phyloP scores from a whole-genome alignment of 2,113 vertebrate species.

The Thalassarche chlororhynchos region DNA sequence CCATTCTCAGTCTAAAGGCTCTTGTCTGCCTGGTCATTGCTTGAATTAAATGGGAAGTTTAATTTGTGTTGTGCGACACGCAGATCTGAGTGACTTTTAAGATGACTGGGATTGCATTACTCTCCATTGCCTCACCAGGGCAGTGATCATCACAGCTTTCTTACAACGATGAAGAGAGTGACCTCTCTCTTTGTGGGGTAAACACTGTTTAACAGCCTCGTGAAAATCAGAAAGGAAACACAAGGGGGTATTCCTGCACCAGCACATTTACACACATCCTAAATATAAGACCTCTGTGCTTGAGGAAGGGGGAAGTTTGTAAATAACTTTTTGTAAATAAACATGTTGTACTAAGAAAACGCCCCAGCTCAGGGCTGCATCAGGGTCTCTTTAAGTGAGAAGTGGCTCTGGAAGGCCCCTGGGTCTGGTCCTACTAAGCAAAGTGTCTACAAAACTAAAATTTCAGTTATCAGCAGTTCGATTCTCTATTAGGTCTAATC shows the following conservation, averaged over 20 bases:
- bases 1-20: background rate
- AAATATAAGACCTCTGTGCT: background rate
- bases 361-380: background rate
- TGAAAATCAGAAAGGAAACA: background rate
- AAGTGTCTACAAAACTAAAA: background rate
- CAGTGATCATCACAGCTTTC: background rate
- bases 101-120: background rate
- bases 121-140: background rate
- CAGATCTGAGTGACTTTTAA: background rate
- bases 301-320: background rate
- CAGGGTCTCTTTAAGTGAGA: background rate
- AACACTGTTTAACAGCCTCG: background rate
- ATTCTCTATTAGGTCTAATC: background rate
- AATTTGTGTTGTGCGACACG: background rate
- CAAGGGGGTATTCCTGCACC: background rate
- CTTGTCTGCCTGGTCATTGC: background rate
- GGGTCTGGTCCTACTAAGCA: background rate
- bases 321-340: background rate
- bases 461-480: background rate
- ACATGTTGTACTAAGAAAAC: background rate
- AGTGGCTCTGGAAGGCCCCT: background rate
- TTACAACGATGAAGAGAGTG: background rate
- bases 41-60: background rate
- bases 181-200: background rate
- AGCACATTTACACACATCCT: background rate